Conservation (phyloP, 2,113 vertebrate species). For the Garra rufa region DNA sequence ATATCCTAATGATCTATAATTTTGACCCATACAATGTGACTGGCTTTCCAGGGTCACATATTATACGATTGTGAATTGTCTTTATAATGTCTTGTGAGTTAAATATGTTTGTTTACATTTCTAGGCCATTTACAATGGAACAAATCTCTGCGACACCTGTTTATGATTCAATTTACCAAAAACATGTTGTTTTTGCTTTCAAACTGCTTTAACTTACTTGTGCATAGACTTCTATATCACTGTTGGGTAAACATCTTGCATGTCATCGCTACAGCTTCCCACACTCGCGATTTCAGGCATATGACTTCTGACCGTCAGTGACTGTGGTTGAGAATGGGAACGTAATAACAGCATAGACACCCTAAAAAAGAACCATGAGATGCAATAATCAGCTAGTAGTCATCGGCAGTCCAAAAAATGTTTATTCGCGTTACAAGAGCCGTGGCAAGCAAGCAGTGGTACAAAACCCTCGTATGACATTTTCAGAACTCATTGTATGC, state of each 20-base stretch:
- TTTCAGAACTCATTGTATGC: slow-evolving; percentile 42
- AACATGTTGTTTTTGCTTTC: background rate
- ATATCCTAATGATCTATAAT: no score
- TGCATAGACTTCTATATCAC: background rate
- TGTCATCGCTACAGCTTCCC: background rate
- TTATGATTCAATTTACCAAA: background rate
- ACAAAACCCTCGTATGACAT: slow-evolving; percentile 50
- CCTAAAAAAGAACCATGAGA: background rate
- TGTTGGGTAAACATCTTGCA: background rate
- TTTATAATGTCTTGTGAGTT: background rate
- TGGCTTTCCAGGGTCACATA: no score
- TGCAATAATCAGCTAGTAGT: background rate
- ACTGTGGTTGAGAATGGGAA: background rate
- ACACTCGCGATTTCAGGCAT: background rate
- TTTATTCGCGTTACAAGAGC: slow-evolving; percentile 1
- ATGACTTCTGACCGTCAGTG: background rate
- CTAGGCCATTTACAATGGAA: background rate
- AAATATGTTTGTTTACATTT: background rate
- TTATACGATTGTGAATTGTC: background rate
- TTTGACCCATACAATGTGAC: no score
- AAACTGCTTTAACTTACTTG: background rate
- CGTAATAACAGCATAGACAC: background rate
- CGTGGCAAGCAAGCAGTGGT: slow-evolving; percentile 15
- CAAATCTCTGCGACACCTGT: background rate
- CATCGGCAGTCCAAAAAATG: background rate